Evolutionary conservation across 2,113 vertebrate species (phyloP).

Genomic region (Percopsis transmontana): DNA sequence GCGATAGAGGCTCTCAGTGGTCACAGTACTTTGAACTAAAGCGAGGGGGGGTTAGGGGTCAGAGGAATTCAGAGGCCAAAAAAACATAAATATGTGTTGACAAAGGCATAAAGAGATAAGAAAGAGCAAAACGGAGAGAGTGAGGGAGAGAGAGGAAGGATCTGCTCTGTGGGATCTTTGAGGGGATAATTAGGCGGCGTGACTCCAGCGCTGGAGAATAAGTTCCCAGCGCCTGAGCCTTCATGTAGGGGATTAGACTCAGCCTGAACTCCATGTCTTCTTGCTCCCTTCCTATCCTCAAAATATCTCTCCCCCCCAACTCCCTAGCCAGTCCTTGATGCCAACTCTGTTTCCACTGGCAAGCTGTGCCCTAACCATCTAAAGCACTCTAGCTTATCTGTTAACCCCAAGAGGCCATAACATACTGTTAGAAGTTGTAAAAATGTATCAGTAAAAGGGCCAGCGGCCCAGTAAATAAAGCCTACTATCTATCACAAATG

Average conservation of each 20-base stretch:
- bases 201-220: conserved; percentile 55
- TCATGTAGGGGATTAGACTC: conserved; percentile 59
- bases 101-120: neutral
- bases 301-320: neutral
- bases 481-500: too few relatives aligned
- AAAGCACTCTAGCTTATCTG: conserved; percentile 5
- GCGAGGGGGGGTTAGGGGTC: conserved; percentile 28
- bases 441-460: too few relatives aligned
- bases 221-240: conserved; percentile 58
- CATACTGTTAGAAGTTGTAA: too few relatives aligned
- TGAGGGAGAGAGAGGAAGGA: conserved; percentile 34
- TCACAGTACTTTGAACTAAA: conserved; percentile 42
- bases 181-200: conserved; percentile 68
- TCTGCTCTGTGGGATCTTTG: conserved; percentile 55
- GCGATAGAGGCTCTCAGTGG: conserved; percentile 47
- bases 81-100: conserved; percentile 44
- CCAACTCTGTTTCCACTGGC: conserved; percentile 20
- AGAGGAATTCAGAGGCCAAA: conserved; percentile 41
- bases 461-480: too few relatives aligned
- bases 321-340: conserved; percentile 37
- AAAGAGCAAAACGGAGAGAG: neutral
- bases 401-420: neutral
- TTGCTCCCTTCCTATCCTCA: conserved; percentile 7
- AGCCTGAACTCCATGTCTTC: conserved; percentile 26
- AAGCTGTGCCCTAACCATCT: conserved; percentile 18